These are phyloP conservation scores for Cynopterus sphinx DNA, from an alignment of 2,797 vertebrate genomes.

Conservation along the genomic window DNA sequence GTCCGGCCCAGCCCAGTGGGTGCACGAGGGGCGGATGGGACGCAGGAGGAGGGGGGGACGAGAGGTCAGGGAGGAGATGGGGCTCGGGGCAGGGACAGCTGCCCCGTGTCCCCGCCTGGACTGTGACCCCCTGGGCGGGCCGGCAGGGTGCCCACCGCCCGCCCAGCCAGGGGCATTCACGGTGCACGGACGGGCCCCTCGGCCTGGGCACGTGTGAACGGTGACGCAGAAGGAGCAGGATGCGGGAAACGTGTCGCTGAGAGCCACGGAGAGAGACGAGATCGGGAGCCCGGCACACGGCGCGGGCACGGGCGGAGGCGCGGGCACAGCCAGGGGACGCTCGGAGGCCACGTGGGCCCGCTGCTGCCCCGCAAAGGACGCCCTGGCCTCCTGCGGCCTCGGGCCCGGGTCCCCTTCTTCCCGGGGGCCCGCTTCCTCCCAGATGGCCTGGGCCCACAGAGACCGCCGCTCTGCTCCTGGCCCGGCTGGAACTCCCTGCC, in stretches of 20 bases:
- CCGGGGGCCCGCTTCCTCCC: background rate
- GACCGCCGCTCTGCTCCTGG: background rate
- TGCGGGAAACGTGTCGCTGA: conserved; percentile 82
- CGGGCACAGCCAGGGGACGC: background rate
- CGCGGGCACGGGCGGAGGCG: too few species aligned
- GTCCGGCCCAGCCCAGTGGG: fast-evolving
- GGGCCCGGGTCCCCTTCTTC: background rate
- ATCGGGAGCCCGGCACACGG: conserved; percentile 81
- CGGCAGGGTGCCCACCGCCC: conserved; percentile 30
- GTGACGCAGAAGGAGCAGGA: conserved; percentile 81
- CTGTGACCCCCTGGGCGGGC: background rate
- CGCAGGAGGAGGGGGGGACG: too few species aligned
- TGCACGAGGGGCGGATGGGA: background rate
- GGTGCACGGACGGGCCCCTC: conserved; percentile 72
- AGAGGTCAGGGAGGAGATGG: background rate
- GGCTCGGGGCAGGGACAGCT: background rate
- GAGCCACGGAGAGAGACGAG: conserved; percentile 83
- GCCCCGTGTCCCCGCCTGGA: background rate
- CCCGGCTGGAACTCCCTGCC: too few species aligned
- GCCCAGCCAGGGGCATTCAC: conserved; percentile 57
- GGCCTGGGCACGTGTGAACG: conserved; percentile 77
- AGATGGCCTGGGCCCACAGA: background rate
- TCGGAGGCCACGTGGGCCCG: fast-evolving
- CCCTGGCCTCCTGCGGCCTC: conserved; percentile 39
- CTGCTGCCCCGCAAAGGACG: background rate